A percentile compares a stretch with the other conserved stretches of the same genome.
Conservation (phyloP, 2,113 vertebrate genomes). For the Glaucidium brasilianum region DNA sequence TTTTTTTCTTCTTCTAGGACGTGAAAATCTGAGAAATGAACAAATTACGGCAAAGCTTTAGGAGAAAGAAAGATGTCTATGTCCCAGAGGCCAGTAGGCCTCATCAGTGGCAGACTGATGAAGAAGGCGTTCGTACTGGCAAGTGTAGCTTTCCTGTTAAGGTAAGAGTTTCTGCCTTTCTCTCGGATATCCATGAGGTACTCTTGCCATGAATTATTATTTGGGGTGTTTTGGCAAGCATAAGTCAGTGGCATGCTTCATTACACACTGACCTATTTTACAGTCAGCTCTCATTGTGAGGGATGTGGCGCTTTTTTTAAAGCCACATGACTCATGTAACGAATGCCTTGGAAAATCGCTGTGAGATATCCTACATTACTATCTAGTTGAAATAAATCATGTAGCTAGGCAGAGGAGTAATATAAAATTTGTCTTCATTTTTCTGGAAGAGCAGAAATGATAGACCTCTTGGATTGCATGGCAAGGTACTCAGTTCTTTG, state of each 20-base stretch:
- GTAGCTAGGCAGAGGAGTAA: background rate
- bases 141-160: slow-evolving; percentile 98
- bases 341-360: slow-evolving; percentile 3
- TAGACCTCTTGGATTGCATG: background rate
- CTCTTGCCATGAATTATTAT: background rate
- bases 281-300: background rate
- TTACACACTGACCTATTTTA: slow-evolving; percentile 49
- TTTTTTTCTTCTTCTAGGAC: slow-evolving; percentile 53
- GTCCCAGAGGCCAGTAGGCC: slow-evolving; percentile 97
- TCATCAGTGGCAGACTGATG: slow-evolving; percentile 99
- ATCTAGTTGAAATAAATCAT: background rate
- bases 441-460: slow-evolving; percentile 4
- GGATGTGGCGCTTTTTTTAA: background rate
- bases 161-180: slow-evolving; percentile 75
- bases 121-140: slow-evolving; percentile 94
- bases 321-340: slow-evolving; percentile 13
- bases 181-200: background rate
- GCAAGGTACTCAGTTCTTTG: background rate
- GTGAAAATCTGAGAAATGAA: slow-evolving; percentile 91
- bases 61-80: slow-evolving; percentile 98
- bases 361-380: background rate
- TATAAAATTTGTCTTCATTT: background rate
- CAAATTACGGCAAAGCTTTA: slow-evolving; percentile 98
- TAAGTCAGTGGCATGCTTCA: background rate
- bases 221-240: background rate